Evolutionary conservation across 2,797 vertebrate species (phyloP).

Genomic region (Sylvia borin): DNA sequence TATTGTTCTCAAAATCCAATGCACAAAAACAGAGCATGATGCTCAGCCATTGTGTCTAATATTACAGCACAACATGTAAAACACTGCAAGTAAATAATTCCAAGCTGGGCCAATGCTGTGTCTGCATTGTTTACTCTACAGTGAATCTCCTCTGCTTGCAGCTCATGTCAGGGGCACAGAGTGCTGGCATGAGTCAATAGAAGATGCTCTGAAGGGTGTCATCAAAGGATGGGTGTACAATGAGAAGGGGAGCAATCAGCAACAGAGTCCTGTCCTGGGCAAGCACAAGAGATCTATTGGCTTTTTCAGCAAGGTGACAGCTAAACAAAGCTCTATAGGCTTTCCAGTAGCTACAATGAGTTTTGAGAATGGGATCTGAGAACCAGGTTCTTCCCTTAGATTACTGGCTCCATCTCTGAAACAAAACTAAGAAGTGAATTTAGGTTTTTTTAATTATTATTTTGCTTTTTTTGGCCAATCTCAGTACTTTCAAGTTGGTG

Average conservation of each 20-base stretch:
- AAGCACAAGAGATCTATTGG: background rate
- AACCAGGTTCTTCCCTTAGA: background rate
- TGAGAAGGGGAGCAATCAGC: background rate
- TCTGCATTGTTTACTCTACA: background rate
- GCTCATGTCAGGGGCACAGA: background rate
- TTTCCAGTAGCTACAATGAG: background rate
- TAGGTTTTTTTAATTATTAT: background rate
- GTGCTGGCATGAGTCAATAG: background rate
- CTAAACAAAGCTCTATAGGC: background rate
- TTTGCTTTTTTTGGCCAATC: background rate
- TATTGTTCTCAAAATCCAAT: constrained; percentile 43
- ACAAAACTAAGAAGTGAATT: background rate
- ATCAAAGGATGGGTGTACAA: rapidly evolving
- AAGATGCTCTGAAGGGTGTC: background rate
- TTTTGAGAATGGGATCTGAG: background rate
- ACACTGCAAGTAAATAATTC: constrained; percentile 68
- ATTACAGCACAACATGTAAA: constrained; percentile 47
- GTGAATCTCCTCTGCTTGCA: background rate
- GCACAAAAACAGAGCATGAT: constrained; percentile 72
- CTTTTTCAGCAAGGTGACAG: background rate
- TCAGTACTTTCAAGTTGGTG: background rate
- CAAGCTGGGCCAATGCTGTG: background rate
- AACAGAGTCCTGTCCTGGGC: background rate
- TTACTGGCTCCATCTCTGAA: background rate
- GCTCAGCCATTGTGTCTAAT: constrained; percentile 27